Conservation (phyloP, 1,140 invertebrate species). For the Zaprionus nigranus region DNA sequence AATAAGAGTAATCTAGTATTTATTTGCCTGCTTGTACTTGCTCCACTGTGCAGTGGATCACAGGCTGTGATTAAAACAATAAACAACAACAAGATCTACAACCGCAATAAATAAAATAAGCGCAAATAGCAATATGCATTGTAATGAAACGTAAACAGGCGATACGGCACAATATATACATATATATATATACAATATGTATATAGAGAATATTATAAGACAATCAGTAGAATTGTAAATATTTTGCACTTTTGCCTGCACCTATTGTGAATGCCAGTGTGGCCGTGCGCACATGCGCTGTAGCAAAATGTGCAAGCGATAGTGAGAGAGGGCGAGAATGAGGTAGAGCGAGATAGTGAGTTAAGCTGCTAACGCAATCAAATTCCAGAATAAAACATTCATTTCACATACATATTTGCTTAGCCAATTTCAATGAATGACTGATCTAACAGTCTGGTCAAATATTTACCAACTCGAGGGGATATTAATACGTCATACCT, state of each 20-base stretch:
- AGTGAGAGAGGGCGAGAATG: neutral
- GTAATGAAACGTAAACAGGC: slow-evolving; percentile 72
- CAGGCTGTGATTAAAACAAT: slow-evolving; percentile 62
- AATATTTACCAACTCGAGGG: slow-evolving; percentile 58
- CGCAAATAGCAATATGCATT: slow-evolving; percentile 63
- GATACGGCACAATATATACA: slow-evolving; percentile 53
- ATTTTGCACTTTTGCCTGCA: slow-evolving; percentile 2
- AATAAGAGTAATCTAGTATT: neutral
- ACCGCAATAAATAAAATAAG: slow-evolving; percentile 51
- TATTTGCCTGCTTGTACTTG: slow-evolving; percentile 6
- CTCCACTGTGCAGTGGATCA: slow-evolving; percentile 36
- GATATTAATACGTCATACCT: slow-evolving; percentile 35
- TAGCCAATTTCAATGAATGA: slow-evolving; percentile 64
- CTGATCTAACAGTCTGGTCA: slow-evolving; percentile 72
- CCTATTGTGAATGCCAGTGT: slow-evolving; percentile 24
- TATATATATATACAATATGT: neutral
- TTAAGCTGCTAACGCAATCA: slow-evolving; percentile 57
- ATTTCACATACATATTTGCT: slow-evolving; percentile 49
- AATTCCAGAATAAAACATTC: slow-evolving; percentile 62
- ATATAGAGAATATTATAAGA: slow-evolving; percentile 12
- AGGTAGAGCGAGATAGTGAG: neutral
- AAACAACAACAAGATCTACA: slow-evolving; percentile 43
- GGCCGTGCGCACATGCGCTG: slow-evolving; percentile 42
- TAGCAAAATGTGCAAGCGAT: neutral
- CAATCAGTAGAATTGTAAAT: slow-evolving; percentile 32